Percentiles rank a stretch among this genome's conserved stretches.
Evolutionary conservation across 2,113 vertebrate species (phyloP).

Genomic region (Verasper variegatus): DNA sequence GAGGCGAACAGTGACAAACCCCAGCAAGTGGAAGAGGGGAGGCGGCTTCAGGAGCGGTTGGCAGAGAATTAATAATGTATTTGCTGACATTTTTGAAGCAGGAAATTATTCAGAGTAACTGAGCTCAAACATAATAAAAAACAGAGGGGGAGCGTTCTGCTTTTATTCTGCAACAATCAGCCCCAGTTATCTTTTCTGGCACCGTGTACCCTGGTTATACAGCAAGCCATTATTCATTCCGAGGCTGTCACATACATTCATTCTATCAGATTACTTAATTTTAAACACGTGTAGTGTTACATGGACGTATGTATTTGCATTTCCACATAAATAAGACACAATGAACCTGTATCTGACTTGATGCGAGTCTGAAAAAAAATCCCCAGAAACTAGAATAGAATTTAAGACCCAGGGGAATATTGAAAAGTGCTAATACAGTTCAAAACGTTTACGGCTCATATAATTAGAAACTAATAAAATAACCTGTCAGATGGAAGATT

Average conservation of each 20-base stretch:
- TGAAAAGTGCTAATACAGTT: background rate
- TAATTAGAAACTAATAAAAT: too few relatives aligned
- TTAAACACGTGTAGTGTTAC: background rate
- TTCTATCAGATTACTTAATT: background rate
- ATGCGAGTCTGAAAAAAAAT: background rate
- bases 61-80: background rate
- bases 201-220: background rate
- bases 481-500: too few relatives aligned
- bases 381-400: background rate
- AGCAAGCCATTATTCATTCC: conserved; percentile 1
- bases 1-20: too few relatives aligned
- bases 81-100: conserved; percentile 30
- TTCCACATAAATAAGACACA: background rate
- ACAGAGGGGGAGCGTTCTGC: background rate
- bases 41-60: background rate
- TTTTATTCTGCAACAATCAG: background rate
- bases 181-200: background rate
- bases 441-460: too few relatives aligned
- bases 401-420: background rate
- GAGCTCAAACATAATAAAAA: background rate
- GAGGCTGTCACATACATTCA: background rate
- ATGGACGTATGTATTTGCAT: background rate
- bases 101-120: background rate
- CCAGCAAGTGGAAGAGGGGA: background rate
- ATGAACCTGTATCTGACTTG: background rate